These are phyloP conservation scores for Acanthisitta chloris DNA, from an alignment of 2,113 vertebrate species.

Conservation along the genomic window DNA sequence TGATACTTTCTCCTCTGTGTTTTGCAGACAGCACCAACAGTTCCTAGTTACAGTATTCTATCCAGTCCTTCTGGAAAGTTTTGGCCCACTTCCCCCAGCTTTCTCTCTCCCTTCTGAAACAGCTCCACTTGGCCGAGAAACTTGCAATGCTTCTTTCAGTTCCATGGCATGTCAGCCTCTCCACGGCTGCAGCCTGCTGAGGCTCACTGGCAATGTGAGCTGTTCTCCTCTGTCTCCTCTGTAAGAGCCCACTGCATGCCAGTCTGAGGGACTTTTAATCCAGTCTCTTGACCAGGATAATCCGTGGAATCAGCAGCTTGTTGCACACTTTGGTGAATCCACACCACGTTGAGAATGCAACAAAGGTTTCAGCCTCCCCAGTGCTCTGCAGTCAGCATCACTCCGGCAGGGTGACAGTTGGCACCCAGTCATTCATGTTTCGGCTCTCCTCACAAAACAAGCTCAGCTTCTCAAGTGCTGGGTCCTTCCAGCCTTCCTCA, in stretches of 20 bases:
- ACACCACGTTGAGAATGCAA: conserved; percentile 77
- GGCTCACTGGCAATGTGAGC: conserved; percentile 20
- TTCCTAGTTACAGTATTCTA: conserved; percentile 23
- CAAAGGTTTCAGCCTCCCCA: conserved; percentile 71
- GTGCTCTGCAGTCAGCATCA: conserved; percentile 70
- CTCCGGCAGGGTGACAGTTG: conserved; percentile 89
- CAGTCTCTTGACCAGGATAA: conserved; percentile 78
- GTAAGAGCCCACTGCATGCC: conserved; percentile 69
- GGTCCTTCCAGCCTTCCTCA: conserved; percentile 90
- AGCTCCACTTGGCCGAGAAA: conserved; percentile 45
- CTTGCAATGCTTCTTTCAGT: conserved; percentile 61
- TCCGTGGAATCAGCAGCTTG: conserved; percentile 78
- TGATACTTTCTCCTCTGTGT: neutral
- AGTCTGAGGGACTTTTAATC: conserved; percentile 76
- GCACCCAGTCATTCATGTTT: conserved; percentile 93
- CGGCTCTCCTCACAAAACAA: conserved; percentile 92
- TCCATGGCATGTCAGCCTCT: conserved; percentile 32
- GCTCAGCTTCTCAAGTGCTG: conserved; percentile 86
- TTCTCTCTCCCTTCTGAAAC: conserved; percentile 41
- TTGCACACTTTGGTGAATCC: conserved; percentile 71
- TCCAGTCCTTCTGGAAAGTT: conserved; percentile 23
- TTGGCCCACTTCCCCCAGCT: conserved; percentile 16
- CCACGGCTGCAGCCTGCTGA: conserved; percentile 19
- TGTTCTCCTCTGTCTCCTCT: conserved; percentile 58
- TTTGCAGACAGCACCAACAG: conserved; percentile 22